Percentiles rank a stretch among this genome's conserved stretches.
Evolutionary conservation across 1,140 invertebrate genomes (phyloP).

Genomic region (Trachymyrmex septentrionalis): DNA sequence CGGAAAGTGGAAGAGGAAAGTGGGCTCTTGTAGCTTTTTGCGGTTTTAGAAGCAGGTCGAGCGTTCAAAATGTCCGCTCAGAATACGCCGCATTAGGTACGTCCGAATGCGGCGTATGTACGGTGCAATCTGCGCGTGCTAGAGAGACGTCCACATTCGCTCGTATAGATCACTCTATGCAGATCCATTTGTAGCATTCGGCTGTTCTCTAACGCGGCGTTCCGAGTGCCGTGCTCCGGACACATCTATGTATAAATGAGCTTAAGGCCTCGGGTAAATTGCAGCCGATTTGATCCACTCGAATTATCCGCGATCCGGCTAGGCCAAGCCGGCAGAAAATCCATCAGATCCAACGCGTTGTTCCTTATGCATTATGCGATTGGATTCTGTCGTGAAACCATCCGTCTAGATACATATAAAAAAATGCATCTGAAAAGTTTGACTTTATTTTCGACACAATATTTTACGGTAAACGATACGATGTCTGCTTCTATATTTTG

Average conservation of each 20-base stretch:
- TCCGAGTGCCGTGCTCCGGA: conserved; percentile 28
- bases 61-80: conserved; percentile 37
- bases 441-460: not conserved
- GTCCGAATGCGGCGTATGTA: conserved; percentile 46
- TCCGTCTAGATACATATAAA: not conserved
- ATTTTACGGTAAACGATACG: not conserved
- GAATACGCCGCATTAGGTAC: conserved; percentile 42
- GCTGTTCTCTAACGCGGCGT: conserved; percentile 32
- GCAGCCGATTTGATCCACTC: conserved; percentile 31
- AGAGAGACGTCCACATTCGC: conserved; percentile 21
- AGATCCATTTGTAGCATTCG: conserved; percentile 63
- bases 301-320: conserved; percentile 43
- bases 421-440: not conserved
- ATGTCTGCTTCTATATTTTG: conserved; percentile 9
- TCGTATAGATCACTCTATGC: conserved; percentile 42
- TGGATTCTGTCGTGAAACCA: not conserved
- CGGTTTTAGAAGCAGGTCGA: not conserved
- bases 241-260: conserved; percentile 35
- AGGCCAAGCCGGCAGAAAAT: conserved; percentile 33
- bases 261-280: conserved; percentile 51
- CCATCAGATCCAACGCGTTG: not conserved
- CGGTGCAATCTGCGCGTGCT: conserved; percentile 33
- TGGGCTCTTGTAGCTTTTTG: not conserved
- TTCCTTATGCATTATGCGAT: conserved; percentile 19
- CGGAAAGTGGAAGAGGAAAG: not conserved